Evolutionary conservation across 1,140 invertebrate genomes (phyloP), one percentile per base, ranked within the genome.

Genomic region (Drosophila triauraria): DNA sequence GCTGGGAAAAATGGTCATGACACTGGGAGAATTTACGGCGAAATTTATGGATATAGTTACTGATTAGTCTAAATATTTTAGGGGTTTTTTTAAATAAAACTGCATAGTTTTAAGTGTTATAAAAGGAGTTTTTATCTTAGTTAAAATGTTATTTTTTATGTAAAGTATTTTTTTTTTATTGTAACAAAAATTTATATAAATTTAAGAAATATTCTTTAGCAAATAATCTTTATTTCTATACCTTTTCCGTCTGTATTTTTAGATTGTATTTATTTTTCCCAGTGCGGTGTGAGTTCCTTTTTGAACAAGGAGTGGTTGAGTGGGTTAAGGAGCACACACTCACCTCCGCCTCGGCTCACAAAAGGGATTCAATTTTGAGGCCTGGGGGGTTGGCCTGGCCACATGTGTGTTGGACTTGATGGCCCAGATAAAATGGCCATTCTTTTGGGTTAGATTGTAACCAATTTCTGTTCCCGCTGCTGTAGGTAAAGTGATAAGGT

Each of bases 401-500:
- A 78, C 76, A 78, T 77, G 72, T 77, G 64, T 67, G 72, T 82
- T 64, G 62, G 48, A 79, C 56, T 62, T 62, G 62, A 58, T 68
- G 30, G 51, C 68, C 56, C 58, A 78, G 80, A 88, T 87, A 88
- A 77, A 86, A 75, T 60, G 64, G 50, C 48, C 71, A 80, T 75
- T 80, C 63, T 68, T 70, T 85, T 78, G 64, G 40, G 82, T 59
- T 59, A 84, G 82, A 69, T 80, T 67, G 62, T 80, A 63, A 63
- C 76, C 44, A 67, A 70, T 77, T 77, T 60, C 64, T 35, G 47
- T 25, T 44, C 30, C 53, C 43, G 38, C 71, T 75, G 61, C 54
- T 77, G 74, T 67, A 77, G 72, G 72, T 77, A 43, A 44, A 77
- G 76, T 83, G 83, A 87, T 87, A 87, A 87, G 82, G 48, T 38